Percentiles rank a stretch among this genome's conserved stretches.
phyloP scores from a whole-genome alignment of 2,888 invertebrate species.

The Ormyrus rosae region DNA sequence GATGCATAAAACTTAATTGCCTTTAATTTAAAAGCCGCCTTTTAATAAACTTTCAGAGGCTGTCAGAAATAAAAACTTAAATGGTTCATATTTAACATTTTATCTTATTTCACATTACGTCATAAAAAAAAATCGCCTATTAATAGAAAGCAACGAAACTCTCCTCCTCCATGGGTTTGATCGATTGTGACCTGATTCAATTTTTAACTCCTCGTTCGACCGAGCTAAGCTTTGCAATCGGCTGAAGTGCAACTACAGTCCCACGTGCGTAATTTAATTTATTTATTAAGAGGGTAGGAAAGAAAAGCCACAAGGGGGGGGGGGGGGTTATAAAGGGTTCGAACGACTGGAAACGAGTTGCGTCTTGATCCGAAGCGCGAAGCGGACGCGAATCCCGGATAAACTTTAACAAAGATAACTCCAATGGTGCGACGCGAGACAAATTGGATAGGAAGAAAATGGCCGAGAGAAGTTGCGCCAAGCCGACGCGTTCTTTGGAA shows the following conservation, averaged over 20 bases:
- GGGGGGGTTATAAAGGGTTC: not conserved
- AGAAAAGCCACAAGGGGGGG: not conserved
- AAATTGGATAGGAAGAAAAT: conserved; percentile 35
- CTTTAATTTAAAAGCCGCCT: no score
- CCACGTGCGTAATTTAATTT: conserved; percentile 7
- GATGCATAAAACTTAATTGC: no score
- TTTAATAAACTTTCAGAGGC: no score
- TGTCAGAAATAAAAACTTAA: conserved; percentile 7
- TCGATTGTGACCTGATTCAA: no score
- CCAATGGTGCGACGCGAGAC: not conserved
- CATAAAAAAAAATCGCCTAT: no score
- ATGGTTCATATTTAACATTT: not conserved
- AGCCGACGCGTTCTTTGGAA: not conserved
- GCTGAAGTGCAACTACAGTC: not conserved
- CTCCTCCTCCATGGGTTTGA: no score
- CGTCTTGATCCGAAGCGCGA: not conserved
- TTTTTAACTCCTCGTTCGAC: not conserved
- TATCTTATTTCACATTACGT: no score
- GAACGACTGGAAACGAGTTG: not conserved
- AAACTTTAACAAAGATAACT: conserved; percentile 19
- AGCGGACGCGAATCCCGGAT: conserved; percentile 19
- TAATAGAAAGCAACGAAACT: no score
- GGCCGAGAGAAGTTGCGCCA: not conserved
- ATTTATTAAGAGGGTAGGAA: conserved; percentile 23
- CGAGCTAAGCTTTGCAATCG: not conserved